phyloP scores from a whole-genome alignment of 2,113 vertebrate genomes.

The Muntiacus reevesi region DNA sequence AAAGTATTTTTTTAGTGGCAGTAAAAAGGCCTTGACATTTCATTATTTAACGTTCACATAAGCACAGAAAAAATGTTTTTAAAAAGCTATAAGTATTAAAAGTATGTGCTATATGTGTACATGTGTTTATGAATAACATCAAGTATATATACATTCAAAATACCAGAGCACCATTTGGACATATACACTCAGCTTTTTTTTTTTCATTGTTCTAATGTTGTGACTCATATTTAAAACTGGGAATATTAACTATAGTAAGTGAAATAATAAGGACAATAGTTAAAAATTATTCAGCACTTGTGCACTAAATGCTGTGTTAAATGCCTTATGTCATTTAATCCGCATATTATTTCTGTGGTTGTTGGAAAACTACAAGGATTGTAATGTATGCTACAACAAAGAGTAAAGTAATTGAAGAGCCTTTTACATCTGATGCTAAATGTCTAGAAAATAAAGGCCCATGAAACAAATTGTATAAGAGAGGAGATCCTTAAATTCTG shows the following conservation, averaged over 20 bases:
- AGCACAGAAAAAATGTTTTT: background rate
- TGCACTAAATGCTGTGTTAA: slow-evolving; percentile 33
- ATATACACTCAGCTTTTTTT: background rate
- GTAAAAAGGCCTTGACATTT: background rate
- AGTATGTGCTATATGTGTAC: background rate
- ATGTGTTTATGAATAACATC: background rate
- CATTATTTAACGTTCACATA: slow-evolving; percentile 26
- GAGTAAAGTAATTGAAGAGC: slow-evolving; percentile 34
- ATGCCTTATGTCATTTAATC: slow-evolving; percentile 58
- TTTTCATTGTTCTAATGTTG: background rate
- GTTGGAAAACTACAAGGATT: slow-evolving; percentile 15
- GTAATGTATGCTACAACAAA: slow-evolving; percentile 45
- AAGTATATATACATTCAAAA: background rate
- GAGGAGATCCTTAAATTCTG: slow-evolving; percentile 54
- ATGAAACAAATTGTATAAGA: slow-evolving; percentile 49
- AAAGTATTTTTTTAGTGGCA: slow-evolving; percentile 17
- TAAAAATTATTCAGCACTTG: slow-evolving; percentile 40
- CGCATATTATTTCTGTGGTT: slow-evolving; percentile 35
- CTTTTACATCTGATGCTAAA: slow-evolving; percentile 41
- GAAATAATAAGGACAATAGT: slow-evolving; percentile 9
- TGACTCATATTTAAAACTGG: slow-evolving; percentile 7
- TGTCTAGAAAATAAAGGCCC: slow-evolving; percentile 8
- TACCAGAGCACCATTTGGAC: background rate
- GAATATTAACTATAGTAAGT: slow-evolving; percentile 13
- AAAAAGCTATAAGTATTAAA: background rate